A percentile compares a stretch with the other conserved stretches of the same genome.
phyloP scores from a whole-genome alignment of 2,113 vertebrate genomes.

The Cephalopholis sonnerati region DNA sequence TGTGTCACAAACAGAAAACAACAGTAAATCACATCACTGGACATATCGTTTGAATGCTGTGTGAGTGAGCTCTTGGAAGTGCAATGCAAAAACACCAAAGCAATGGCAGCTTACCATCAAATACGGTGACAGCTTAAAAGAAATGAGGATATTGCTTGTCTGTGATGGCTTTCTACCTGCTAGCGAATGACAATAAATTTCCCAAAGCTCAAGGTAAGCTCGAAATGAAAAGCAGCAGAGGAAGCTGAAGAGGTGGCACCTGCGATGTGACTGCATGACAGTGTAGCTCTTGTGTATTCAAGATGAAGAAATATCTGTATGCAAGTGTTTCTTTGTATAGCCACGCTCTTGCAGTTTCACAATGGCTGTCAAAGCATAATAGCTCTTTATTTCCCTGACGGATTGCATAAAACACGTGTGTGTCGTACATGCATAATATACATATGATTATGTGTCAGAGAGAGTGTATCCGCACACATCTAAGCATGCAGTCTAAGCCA shows the following conservation, averaged over 20 bases:
- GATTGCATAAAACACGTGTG: neutral
- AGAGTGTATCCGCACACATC: slow-evolving; percentile 17
- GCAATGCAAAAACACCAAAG: slow-evolving; percentile 11
- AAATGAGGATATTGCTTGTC: slow-evolving; percentile 30
- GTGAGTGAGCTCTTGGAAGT: slow-evolving; percentile 2
- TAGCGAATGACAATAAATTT: slow-evolving; percentile 30
- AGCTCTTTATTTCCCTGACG: slow-evolving; percentile 10
- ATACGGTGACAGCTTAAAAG: slow-evolving; percentile 40
- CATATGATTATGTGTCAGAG: slow-evolving; percentile 35
- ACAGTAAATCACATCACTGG: neutral
- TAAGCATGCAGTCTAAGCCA: slow-evolving; percentile 6
- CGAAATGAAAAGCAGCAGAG: slow-evolving; percentile 22
- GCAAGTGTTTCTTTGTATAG: slow-evolving; percentile 17
- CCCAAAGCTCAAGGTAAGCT: slow-evolving; percentile 43
- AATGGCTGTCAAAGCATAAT: slow-evolving; percentile 44
- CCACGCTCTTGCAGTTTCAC: slow-evolving; percentile 9
- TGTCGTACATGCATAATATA: slow-evolving; percentile 10
- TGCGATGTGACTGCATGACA: slow-evolving; percentile 14
- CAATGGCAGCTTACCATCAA: slow-evolving; percentile 26
- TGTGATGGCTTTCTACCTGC: slow-evolving; percentile 22
- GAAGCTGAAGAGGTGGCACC: slow-evolving; percentile 25
- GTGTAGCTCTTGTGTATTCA: slow-evolving; percentile 37
- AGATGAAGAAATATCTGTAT: slow-evolving; percentile 21
- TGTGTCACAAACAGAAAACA: neutral
- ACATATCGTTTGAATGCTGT: slow-evolving; percentile 5